These are phyloP conservation scores for Dicycla oo DNA, from an alignment of 2,888 invertebrate genomes.

Conservation along the genomic window DNA sequence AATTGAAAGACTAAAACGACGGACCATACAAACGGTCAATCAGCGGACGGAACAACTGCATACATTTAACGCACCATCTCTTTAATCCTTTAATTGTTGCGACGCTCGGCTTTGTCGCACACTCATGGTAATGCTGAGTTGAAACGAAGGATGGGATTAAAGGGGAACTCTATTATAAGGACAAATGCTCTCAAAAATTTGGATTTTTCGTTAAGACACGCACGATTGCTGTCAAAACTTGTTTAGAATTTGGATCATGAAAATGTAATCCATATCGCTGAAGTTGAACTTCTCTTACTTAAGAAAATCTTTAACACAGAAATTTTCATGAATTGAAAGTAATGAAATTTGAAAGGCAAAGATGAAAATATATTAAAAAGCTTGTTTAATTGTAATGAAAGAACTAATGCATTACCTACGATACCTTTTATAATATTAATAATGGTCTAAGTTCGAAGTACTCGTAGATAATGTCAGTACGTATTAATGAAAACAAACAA, in stretches of 20 bases:
- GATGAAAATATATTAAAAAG: not conserved
- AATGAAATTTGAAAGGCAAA: not conserved
- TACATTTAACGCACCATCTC: conserved; percentile 53
- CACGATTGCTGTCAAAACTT: not conserved
- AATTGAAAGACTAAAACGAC: conserved; percentile 40
- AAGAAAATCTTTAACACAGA: not conserved
- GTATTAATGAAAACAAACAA: conserved; percentile 41
- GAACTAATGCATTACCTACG: not conserved
- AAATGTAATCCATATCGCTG: not conserved
- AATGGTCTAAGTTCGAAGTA: not conserved
- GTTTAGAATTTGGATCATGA: not conserved
- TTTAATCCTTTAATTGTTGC: conserved; percentile 77
- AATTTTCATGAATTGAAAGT: not conserved
- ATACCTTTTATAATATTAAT: not conserved
- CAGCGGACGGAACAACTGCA: conserved; percentile 40
- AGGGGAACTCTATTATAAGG: not conserved
- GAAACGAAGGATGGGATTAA: conserved; percentile 11
- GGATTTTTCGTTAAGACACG: too few relatives aligned
- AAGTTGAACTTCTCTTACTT: not conserved
- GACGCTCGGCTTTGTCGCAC: conserved; percentile 40
- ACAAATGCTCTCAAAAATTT: not conserved
- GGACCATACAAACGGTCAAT: conserved; percentile 40
- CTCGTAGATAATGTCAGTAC: not conserved
- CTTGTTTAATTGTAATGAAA: too few relatives aligned
- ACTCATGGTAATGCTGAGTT: conserved; percentile 30